Base-by-base conservation (phyloP, 2,888 invertebrate genomes). In the Phyto melanocephala region DNA sequence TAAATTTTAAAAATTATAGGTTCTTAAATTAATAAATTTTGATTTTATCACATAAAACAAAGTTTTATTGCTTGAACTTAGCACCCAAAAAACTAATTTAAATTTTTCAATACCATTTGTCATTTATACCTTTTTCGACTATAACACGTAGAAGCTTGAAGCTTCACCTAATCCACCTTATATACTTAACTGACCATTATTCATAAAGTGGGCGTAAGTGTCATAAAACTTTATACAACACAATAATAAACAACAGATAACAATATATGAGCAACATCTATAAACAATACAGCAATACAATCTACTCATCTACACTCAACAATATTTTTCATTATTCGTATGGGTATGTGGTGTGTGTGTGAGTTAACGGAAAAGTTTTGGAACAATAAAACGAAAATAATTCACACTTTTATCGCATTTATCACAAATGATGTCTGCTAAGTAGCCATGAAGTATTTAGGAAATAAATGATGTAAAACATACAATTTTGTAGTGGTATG, bases 401-500 rank as follows among this genome's bases (percentile, higher is more conserved):
- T 82, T 82, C 74, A 79, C 74, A 82, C 79, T 78, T 79, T 82
- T 74, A 82, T 75, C 63, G 58, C 70, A 82, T 75, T 79, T 70
- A 78, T 70, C 74, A 58, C 63, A 81, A 72, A 78, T 74, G 68
- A 75, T 70, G 70, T 63, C 81, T 70, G 75, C 62, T 82, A 79
- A 82, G 79, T 79, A 75, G 79, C 79, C 75, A 79, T 79, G 70
- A 82, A 79, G 79, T 75, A 82, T 82, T 79, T 79, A 71, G 60
- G 60, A 58, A 71, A 82, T 79, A 79, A 75, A 81, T 78, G 63
- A 56, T 70, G 35, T 62, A 50, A 70, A 65, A 65, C 24, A 56
- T 71, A 35, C 4, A 22, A 47, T 13, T 54, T 28, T 40, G 40
- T 65, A 6, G 5, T 13, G 13, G 22, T 45, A 35, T 11, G 28